Evolutionary conservation across 1,140 invertebrate species (phyloP).

Genomic region (Mizuhopecten yessoensis): DNA sequence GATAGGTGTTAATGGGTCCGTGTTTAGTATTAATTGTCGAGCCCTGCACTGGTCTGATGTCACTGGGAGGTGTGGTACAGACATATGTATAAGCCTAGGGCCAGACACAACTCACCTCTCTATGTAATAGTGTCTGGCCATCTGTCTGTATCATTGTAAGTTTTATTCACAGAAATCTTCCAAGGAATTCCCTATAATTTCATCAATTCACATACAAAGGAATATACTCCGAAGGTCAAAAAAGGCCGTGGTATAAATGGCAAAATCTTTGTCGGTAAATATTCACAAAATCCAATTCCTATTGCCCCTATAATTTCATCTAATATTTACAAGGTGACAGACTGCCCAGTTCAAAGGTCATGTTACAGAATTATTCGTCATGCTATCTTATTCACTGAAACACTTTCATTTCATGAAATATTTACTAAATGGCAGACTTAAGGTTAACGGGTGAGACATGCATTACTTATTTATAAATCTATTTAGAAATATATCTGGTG

Average conservation of each 20-base stretch:
- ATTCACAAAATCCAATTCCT: not conserved
- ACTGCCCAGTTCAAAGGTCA: not conserved
- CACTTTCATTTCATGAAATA: conserved; percentile 31
- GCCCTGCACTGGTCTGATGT: no score
- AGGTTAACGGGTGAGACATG: not conserved
- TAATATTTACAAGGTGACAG: conserved; percentile 21
- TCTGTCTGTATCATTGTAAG: not conserved
- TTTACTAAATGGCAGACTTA: not conserved
- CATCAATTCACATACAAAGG: not conserved
- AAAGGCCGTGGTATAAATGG: not conserved
- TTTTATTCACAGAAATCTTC: not conserved
- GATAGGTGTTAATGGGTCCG: no score
- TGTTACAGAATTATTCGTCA: not conserved
- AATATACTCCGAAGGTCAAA: not conserved
- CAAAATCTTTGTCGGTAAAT: not conserved
- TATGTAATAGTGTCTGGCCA: not conserved
- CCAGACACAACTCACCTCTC: not conserved
- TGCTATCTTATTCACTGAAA: not conserved
- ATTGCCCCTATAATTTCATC: not conserved
- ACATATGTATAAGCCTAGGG: not conserved
- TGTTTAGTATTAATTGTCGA: no score
- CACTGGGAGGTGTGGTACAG: not conserved
- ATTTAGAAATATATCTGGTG: not conserved
- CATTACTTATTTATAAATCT: not conserved
- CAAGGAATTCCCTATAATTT: not conserved